These are phyloP conservation scores for Lypha dubia DNA, from an alignment of 2,888 invertebrate species.

Conservation along the genomic window DNA sequence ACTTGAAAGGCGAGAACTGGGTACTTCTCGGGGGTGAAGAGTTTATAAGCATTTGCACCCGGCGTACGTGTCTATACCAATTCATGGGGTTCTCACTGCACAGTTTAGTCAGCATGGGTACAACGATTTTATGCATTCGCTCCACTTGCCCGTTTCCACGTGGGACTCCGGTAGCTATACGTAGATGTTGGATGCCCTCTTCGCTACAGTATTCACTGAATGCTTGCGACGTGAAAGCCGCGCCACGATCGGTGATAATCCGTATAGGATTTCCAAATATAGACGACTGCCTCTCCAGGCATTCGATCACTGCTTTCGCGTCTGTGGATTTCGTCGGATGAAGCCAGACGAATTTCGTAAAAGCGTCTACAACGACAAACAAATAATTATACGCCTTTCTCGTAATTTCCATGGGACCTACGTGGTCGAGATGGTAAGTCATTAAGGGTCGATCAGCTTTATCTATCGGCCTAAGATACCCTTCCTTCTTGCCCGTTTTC, in stretches of 20 bases:
- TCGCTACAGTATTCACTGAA: slow-evolving; percentile 4
- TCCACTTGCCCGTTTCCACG: slow-evolving; percentile 36
- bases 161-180: neutral
- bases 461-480: neutral
- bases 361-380: neutral
- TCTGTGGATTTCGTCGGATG: neutral
- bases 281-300: slow-evolving; percentile 2
- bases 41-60: slow-evolving; percentile 23
- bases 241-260: too few relatives aligned
- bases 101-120: neutral
- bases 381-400: neutral
- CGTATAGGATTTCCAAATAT: neutral
- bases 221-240: too few relatives aligned
- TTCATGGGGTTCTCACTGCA: slow-evolving; percentile 5
- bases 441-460: neutral
- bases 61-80: slow-evolving; percentile 38
- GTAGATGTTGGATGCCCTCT: slow-evolving; percentile 9
- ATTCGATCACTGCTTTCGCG: neutral
- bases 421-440: slow-evolving; percentile 15
- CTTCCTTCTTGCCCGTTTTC: neutral
- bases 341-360: slow-evolving; percentile 6
- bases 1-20: neutral
- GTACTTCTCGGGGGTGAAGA: slow-evolving; percentile 11
- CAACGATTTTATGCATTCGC: slow-evolving; percentile 17
- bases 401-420: neutral